Evolutionary conservation across 2,888 invertebrate genomes (phyloP), one percentile per base, ranked within the genome.

Genomic region (Hirtodrosophila alboralis): DNA sequence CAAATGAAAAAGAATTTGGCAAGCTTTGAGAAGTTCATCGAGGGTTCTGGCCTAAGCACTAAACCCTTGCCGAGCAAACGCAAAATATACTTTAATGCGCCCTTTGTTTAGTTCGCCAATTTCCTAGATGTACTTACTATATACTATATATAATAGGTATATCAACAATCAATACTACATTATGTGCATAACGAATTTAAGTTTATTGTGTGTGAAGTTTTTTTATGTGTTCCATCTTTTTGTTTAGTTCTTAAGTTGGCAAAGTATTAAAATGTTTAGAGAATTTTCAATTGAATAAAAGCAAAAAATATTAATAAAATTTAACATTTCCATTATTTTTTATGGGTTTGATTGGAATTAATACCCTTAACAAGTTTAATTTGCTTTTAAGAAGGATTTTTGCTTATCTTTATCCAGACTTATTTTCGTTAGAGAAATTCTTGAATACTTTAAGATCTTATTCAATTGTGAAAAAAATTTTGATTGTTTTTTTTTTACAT

Each of bases 1-100:
- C 84, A 85, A 49, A 86, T 85, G 53, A 69, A 78, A 49, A 75
- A 86, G 41, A 87, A 88, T 65, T 54, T 87, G 61, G 86, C 86
- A 8, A 89, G 88, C 54, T 90, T 90, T 56, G 87, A 89, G 47
- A 89, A 88, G 47, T 90, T 90, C 58, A 89, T 91, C 16, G 89
- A 90, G 41, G 86, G 88, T 14, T 86, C 89, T 0, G 90, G 89
- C 3, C 54, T 89, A 51, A 89, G 87, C 62, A 87, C 87, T 27
- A 91, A 91, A 66, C 89, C 90, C 26, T 79, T 90, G 77, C 90
- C 90, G 28, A 83, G 87, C 56, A 89, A 90, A 73, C 83, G 90
- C 4, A 90, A 90, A 70, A 89, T 90, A 56, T 90, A 90, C 63
- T 90, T 90, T 60, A 87, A 90, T 23, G 90, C 90, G 37, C 90